Evolutionary conservation across 2,113 vertebrate species (phyloP).

Genomic region (Pachyramphus minor): DNA sequence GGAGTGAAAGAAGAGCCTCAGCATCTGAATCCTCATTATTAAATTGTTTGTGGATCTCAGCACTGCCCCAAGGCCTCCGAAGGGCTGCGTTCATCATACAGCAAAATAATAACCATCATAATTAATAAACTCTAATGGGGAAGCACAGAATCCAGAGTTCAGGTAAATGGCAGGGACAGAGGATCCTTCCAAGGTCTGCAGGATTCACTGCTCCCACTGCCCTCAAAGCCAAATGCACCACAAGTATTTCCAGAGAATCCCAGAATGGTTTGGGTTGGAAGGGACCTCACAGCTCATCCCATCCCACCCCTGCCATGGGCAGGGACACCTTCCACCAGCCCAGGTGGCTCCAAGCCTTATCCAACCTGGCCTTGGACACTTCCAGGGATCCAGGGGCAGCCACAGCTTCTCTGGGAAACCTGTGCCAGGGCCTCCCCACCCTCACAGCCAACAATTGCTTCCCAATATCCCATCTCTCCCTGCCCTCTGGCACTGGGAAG

Average conservation of each 20-base stretch:
- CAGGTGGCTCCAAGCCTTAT: rapidly evolving
- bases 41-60: conserved; percentile 9
- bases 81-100: background rate
- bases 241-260: background rate
- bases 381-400: background rate
- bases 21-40: background rate
- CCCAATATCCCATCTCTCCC: background rate
- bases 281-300: background rate
- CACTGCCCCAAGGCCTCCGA: background rate
- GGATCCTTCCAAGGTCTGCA: background rate
- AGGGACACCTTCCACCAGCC: rapidly evolving
- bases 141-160: conserved; percentile 35
- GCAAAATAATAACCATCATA: conserved; percentile 24
- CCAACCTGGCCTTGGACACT: background rate
- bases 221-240: background rate
- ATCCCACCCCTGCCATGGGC: background rate
- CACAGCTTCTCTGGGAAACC: background rate
- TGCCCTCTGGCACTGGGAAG: background rate
- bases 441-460: rapidly evolving
- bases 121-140: conserved; percentile 38
- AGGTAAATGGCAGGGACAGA: background rate
- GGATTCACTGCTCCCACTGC: background rate
- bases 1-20: background rate
- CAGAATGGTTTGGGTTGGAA: background rate
- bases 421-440: background rate